These are phyloP conservation scores for Triops cancriformis DNA, from an alignment of 1,140 invertebrate species.

Conservation along the genomic window DNA sequence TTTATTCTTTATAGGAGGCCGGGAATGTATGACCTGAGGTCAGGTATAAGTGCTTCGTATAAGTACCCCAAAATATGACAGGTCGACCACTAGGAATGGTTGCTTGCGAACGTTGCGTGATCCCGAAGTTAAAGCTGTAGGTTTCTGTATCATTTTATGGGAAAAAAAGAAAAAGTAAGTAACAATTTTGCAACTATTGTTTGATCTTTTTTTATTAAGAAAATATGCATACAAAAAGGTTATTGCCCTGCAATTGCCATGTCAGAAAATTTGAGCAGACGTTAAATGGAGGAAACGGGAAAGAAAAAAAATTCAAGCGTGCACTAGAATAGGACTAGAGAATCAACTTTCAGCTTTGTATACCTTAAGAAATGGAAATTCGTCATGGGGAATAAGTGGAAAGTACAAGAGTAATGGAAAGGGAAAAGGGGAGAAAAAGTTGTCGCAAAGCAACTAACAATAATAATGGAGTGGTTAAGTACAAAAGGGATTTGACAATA, in stretches of 20 bases:
- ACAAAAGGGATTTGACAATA: no score
- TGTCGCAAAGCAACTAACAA: no score
- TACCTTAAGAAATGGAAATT: no score
- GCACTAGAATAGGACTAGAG: not conserved
- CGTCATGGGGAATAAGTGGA: no score
- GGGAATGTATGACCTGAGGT: not conserved
- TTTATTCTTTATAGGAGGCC: not conserved
- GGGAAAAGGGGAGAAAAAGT: no score
- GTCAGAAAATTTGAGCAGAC: conserved; percentile 8
- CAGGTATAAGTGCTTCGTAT: not conserved
- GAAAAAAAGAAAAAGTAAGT: not conserved
- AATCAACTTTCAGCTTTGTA: not conserved
- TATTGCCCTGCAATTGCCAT: conserved; percentile 13
- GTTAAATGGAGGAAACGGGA: not conserved
- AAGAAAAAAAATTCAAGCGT: not conserved
- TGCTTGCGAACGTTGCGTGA: not conserved
- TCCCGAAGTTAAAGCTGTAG: not conserved
- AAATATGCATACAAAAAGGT: conserved; percentile 10
- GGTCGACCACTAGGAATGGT: not conserved
- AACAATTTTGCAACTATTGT: not conserved
- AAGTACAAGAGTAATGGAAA: no score
- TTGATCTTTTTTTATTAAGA: conserved; percentile 8
- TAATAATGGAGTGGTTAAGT: no score
- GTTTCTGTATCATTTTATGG: not conserved
- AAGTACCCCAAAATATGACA: not conserved